Percentiles rank a stretch among this genome's conserved stretches.
phyloP scores from a whole-genome alignment of 2,888 invertebrate genomes.

The Hydropsyche betteni region DNA sequence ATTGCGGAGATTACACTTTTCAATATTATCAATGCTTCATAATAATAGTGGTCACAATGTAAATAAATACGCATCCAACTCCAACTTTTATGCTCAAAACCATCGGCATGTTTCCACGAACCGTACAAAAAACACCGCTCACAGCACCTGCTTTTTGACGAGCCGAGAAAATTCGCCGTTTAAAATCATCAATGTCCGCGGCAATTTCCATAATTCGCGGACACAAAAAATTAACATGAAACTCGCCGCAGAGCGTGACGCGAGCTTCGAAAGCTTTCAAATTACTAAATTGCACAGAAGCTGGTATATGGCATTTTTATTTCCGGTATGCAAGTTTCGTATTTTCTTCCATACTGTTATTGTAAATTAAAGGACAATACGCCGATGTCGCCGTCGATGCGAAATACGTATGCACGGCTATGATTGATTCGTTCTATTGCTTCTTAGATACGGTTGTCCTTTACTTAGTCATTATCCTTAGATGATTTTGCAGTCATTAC shows the following conservation, averaged over 20 bases:
- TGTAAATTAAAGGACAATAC: neutral
- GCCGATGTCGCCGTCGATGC: neutral
- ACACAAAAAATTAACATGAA: too few relatives aligned
- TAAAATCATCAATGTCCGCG: neutral
- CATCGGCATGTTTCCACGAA: conserved; percentile 6
- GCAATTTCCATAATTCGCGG: conserved; percentile 21
- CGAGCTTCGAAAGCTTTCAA: conserved; percentile 18
- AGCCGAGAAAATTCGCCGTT: conserved; percentile 21
- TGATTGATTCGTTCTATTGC: too few relatives aligned
- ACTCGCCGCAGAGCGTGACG: too few relatives aligned
- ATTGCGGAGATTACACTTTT: neutral
- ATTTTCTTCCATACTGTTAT: too few relatives aligned
- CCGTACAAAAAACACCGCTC: neutral
- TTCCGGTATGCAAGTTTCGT: too few relatives aligned
- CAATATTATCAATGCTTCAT: neutral
- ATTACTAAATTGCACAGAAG: conserved; percentile 38
- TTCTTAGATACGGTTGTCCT: too few relatives aligned
- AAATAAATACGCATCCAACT: too few relatives aligned
- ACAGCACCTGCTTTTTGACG: neutral
- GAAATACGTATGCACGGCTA: neutral
- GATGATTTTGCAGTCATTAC: too few relatives aligned
- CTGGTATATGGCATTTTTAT: neutral
- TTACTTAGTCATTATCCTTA: too few relatives aligned
- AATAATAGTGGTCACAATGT: too few relatives aligned
- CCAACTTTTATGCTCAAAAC: too few relatives aligned